Evolutionary conservation across 2,888 invertebrate species (phyloP).

Genomic region (Hirtodrosophila cameraria): DNA sequence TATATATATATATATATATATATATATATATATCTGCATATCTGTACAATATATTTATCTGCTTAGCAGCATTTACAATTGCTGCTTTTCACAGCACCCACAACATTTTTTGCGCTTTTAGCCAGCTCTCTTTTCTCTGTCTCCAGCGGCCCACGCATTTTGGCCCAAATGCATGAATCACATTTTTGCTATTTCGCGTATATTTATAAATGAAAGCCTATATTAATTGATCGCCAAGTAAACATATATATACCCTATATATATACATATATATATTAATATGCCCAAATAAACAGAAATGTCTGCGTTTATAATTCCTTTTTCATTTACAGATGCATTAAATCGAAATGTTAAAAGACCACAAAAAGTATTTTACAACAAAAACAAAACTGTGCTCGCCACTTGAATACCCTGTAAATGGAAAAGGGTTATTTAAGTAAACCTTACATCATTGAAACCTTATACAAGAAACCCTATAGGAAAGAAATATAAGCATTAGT

Average conservation of each 20-base stretch:
- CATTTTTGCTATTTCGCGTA: conserved; percentile 22
- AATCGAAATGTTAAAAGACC: conserved; percentile 7
- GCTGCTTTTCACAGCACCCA: conserved; percentile 12
- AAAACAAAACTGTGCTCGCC: background rate
- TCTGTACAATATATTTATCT: conserved; percentile 16
- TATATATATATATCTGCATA: conserved; percentile 5
- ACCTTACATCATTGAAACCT: too few species aligned
- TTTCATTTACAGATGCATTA: conserved; percentile 31
- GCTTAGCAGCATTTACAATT: conserved; percentile 12
- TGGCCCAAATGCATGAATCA: conserved; percentile 48
- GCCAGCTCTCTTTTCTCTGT: conserved; percentile 10
- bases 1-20: conserved; percentile 1
- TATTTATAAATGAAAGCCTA: conserved; percentile 59
- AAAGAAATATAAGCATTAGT: too few species aligned
- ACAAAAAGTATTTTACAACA: too few species aligned
- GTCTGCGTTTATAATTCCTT: conserved; percentile 21
- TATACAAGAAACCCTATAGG: too few species aligned
- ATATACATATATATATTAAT: conserved; percentile 13
- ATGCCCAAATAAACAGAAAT: conserved; percentile 24
- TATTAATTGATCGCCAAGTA: conserved; percentile 38
- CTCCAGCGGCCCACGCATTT: conserved; percentile 64
- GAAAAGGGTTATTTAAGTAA: too few species aligned
- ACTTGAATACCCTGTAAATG: conserved; percentile 10
- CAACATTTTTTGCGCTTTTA: too few species aligned
- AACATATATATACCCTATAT: conserved; percentile 16